A percentile compares a stretch with the other conserved stretches of the same genome.
Evolutionary conservation across 2,888 invertebrate species (phyloP).

Genomic region (Lumbricus terrestris): DNA sequence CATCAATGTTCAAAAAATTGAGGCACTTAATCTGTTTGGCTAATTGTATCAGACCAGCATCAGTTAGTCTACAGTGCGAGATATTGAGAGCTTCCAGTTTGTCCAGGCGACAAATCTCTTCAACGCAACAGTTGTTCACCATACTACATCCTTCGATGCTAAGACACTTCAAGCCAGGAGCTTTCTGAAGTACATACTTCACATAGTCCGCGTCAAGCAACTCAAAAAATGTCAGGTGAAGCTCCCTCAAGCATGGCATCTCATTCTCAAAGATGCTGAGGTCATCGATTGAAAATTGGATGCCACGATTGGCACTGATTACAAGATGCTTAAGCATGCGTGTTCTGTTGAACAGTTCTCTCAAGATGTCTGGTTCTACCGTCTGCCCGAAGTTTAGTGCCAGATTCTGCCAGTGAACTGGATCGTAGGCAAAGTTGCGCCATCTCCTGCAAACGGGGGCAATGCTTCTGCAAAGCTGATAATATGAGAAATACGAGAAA

Average conservation of each 20-base stretch:
- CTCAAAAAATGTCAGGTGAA: not conserved
- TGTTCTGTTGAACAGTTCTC: not conserved
- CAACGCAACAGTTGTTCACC: not conserved
- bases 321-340: not conserved
- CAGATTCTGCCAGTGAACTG: slow-evolving; percentile 20
- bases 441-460: slow-evolving; percentile 14
- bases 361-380: not conserved
- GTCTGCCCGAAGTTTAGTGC: not conserved
- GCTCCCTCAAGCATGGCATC: not conserved
- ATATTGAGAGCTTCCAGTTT: not conserved
- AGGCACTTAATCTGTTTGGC: not conserved
- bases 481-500: slow-evolving; percentile 15
- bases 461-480: slow-evolving; percentile 8
- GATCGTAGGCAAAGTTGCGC: slow-evolving; percentile 17
- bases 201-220: not conserved
- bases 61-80: not conserved
- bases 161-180: not conserved
- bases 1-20: not conserved
- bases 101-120: not conserved
- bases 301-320: not conserved
- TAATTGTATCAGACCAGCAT: not conserved
- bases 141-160: not conserved
- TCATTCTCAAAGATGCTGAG: not conserved
- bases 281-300: not conserved
- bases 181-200: not conserved